Evolutionary conservation across 2,888 invertebrate genomes (phyloP), one percentile per base, ranked within the genome.

Genomic region (Chymomyza amoena): DNA sequence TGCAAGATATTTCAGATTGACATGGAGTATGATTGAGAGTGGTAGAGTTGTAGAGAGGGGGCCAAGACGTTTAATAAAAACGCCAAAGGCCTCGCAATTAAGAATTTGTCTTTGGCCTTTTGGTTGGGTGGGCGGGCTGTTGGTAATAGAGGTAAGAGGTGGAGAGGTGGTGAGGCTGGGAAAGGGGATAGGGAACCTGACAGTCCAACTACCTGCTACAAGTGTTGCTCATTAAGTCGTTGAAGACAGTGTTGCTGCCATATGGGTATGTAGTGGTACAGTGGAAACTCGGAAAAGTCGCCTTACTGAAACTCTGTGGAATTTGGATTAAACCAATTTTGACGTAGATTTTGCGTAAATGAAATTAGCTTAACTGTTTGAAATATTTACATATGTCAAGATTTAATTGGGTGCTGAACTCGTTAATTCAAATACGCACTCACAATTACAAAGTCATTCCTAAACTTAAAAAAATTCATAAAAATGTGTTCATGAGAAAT

Each of bases 31-130:
- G 54, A 7, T 54, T 9, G 54, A 7, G 16, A 5, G 20, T n/a
- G 16, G 54, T 54, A 66, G 61, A 68, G 60, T 68, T 71, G 54
- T 75, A 13, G 61, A 62, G 39, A 39, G 61, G 57, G 52, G 54
- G 50, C n/a, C 15, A 39, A 50, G 57, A 45, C 39, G 39, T 45
- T 13, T 13, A 45, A 13, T 13, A 13, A 45, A 45, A 16, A 54
- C 57, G 83, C 80, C 70, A 73, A 70, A 82, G 83, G 78, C 76
- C 15, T 64, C 62, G 73, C 80, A 87, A 82, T 83, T 83, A 87
- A 83, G 85, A 85, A 82, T 81, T 68, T 75, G 50, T 79, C 63
- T 56, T 73, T 73, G 71, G 61, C 73, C 51, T 59, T 54, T 45
- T 56, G 25, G 60, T 61, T 75, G 32, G 54, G 65, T 79, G 82